phyloP scores from a whole-genome alignment of 2,113 vertebrate species.

The Sylvia atricapilla region DNA sequence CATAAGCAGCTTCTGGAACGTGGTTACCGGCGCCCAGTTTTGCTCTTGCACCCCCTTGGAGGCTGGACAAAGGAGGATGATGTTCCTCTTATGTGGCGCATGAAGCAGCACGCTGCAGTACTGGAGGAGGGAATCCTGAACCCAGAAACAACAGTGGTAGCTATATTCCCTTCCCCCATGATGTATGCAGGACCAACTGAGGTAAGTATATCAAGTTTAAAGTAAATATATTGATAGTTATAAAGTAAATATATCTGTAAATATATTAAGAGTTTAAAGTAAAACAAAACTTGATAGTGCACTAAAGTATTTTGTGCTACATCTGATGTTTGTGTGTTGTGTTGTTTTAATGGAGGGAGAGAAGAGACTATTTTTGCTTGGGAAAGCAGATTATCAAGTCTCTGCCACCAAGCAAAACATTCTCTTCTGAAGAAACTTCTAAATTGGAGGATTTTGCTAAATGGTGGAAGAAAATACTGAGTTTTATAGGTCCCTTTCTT shows the following conservation, averaged over 20 bases:
- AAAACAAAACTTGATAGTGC: not conserved
- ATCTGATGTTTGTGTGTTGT: not conserved
- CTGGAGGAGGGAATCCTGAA: slow-evolving; percentile 91
- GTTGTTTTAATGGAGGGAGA: not conserved
- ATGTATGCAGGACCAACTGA: slow-evolving; percentile 99
- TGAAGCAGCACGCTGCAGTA: slow-evolving; percentile 95
- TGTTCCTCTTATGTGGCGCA: slow-evolving; percentile 92
- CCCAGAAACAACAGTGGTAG: slow-evolving; percentile 89
- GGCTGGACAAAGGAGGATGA: slow-evolving; percentile 99
- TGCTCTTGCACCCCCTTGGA: slow-evolving; percentile 93
- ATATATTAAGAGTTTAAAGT: not conserved
- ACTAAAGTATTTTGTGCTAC: fast-evolving
- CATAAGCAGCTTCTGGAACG: slow-evolving; percentile 89
- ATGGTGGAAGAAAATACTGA: not conserved
- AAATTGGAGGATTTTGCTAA: not conserved
- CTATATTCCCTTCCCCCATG: slow-evolving; percentile 98
- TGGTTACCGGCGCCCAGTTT: slow-evolving; percentile 90
- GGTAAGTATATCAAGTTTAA: slow-evolving; percentile 69
- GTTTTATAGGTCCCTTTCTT: not conserved
- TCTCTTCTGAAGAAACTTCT: not conserved
- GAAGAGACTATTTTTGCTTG: not conserved
- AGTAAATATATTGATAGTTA: not conserved
- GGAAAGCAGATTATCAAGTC: not conserved
- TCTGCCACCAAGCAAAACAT: not conserved
- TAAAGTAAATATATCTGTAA: slow-evolving; percentile 61